These are phyloP conservation scores for Meteorus sp. DNA, from an alignment of 1,140 invertebrate species.

Conservation along the genomic window DNA sequence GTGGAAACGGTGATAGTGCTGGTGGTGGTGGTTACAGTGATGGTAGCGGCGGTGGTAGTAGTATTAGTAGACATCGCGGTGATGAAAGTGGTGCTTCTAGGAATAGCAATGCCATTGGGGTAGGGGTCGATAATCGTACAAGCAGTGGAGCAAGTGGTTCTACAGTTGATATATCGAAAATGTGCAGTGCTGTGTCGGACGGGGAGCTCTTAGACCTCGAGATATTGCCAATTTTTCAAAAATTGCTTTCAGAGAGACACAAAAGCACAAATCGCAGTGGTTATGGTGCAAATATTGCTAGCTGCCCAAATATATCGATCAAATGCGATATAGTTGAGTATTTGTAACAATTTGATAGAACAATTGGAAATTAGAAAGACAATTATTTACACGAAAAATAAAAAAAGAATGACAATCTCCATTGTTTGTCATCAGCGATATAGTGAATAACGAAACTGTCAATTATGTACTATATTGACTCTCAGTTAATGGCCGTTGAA, in stretches of 20 bases:
- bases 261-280: constrained; percentile 64
- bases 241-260: constrained; percentile 80
- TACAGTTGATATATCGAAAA: constrained; percentile 59
- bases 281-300: constrained; percentile 77
- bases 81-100: neutral
- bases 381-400: constrained; percentile 18
- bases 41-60: constrained; percentile 16
- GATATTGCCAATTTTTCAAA: constrained; percentile 89
- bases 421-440: constrained; percentile 20
- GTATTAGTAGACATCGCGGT: constrained; percentile 11
- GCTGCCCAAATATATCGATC: constrained; percentile 91
- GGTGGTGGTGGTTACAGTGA: constrained; percentile 35
- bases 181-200: constrained; percentile 80
- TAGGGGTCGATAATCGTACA: constrained; percentile 9
- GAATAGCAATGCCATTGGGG: neutral
- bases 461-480: constrained; percentile 17
- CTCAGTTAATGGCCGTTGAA: too few species aligned
- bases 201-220: constrained; percentile 79
- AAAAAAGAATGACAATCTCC: constrained; percentile 25
- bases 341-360: constrained; percentile 67
- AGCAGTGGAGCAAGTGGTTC: constrained; percentile 43
- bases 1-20: constrained; percentile 46
- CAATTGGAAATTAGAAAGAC: too few species aligned
- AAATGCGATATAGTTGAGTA: constrained; percentile 96
- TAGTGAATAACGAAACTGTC: constrained; percentile 21